These are phyloP conservation scores for Alauda arvensis DNA, from an alignment of 2,797 vertebrate genomes.

Conservation along the genomic window DNA sequence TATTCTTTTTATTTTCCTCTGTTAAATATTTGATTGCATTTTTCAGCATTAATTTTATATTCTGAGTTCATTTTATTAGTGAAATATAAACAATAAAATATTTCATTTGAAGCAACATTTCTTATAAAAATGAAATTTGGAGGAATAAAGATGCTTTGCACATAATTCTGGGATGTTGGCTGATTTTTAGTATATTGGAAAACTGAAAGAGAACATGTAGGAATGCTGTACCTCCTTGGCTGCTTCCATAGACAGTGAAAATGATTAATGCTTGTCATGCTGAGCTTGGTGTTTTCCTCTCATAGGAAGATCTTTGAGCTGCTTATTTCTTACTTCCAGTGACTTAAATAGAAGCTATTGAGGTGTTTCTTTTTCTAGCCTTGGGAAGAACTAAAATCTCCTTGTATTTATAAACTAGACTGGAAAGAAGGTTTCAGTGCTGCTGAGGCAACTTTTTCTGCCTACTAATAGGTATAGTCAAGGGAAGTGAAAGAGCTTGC, in stretches of 20 bases:
- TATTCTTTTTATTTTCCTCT: background rate
- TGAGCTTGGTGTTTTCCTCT: background rate
- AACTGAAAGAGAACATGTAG: background rate
- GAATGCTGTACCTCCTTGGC: background rate
- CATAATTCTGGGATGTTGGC: background rate
- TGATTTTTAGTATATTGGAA: background rate
- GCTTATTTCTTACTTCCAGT: conserved; percentile 9
- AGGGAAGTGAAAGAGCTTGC: background rate
- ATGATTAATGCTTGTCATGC: background rate
- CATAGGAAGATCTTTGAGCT: background rate
- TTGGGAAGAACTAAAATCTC: background rate
- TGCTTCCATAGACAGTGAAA: background rate
- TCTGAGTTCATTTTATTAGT: background rate
- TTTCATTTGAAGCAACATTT: background rate
- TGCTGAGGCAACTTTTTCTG: background rate
- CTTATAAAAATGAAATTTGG: background rate
- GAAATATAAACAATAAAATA: background rate
- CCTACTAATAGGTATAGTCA: background rate
- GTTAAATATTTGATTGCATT: background rate
- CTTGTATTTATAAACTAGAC: background rate
- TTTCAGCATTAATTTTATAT: background rate
- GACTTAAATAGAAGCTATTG: background rate
- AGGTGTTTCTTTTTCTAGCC: background rate
- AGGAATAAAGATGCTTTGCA: background rate
- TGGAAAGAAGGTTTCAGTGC: background rate